Conservation (phyloP, 1,140 invertebrate species). For the Pogonomyrmex californicus region DNA sequence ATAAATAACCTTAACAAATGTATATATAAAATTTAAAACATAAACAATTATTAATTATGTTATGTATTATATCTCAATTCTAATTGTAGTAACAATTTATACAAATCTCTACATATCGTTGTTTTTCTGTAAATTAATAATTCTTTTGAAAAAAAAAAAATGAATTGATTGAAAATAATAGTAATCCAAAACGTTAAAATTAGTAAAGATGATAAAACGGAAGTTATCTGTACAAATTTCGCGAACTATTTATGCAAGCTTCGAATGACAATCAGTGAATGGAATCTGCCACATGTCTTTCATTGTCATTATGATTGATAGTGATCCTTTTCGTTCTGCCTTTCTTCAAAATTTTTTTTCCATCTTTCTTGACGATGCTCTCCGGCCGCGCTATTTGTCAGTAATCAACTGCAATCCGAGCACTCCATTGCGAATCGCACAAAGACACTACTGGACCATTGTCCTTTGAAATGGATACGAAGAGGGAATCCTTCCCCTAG, state of each 20-base stretch:
- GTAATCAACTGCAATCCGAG: constrained; percentile 76
- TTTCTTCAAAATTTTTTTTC: constrained; percentile 40
- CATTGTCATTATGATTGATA: constrained; percentile 72
- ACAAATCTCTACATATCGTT: not conserved
- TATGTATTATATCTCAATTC: not conserved
- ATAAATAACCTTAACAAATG: not conserved
- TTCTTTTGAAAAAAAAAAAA: constrained; percentile 17
- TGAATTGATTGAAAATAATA: constrained; percentile 10
- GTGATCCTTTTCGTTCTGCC: constrained; percentile 61
- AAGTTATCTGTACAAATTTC: constrained; percentile 10
- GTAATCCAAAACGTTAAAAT: not conserved
- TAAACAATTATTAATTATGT: constrained; percentile 9
- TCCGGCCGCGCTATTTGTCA: constrained; percentile 66
- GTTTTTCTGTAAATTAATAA: not conserved
- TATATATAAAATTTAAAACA: too few species aligned
- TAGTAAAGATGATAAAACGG: constrained; percentile 4
- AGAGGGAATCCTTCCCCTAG: constrained; percentile 49
- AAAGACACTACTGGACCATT: constrained; percentile 76
- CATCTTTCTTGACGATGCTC: constrained; percentile 52
- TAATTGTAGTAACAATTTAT: not conserved
- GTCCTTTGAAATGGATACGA: constrained; percentile 75
- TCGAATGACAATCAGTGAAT: constrained; percentile 22
- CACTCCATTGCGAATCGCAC: constrained; percentile 72
- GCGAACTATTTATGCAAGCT: constrained; percentile 7
- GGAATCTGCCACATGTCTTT: constrained; percentile 60